Conservation (phyloP, 2,113 vertebrate genomes). For the Heloderma charlesbogerti region DNA sequence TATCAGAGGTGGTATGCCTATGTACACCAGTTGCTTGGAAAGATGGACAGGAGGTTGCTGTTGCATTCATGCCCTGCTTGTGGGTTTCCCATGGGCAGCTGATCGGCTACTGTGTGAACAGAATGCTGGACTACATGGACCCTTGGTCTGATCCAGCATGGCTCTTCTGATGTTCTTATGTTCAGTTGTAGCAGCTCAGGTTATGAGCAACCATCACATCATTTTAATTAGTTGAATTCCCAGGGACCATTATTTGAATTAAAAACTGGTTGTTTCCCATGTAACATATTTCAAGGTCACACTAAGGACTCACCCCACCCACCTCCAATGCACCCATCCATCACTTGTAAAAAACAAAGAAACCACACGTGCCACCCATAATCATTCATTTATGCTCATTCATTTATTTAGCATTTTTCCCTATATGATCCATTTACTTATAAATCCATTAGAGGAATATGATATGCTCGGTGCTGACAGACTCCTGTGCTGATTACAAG, state of each 20-base stretch:
- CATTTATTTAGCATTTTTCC: background rate
- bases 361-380: background rate
- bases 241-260: background rate
- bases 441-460: background rate
- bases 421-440: background rate
- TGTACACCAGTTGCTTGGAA: no score
- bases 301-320: background rate
- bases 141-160: no score
- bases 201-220: background rate
- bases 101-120: no score
- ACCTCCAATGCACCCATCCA: background rate
- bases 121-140: no score
- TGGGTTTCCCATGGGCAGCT: no score
- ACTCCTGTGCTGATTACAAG: background rate
- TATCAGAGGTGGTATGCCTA: no score
- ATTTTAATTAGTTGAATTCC: background rate
- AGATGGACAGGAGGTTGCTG: no score
- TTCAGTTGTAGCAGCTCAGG: background rate
- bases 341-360: background rate
- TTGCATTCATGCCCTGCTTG: no score
- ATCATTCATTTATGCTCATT: background rate
- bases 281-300: background rate
- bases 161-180: no score
- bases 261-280: background rate
- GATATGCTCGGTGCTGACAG: rapidly evolving